phyloP scores from a whole-genome alignment of 2,113 vertebrate species.

The Pluvialis apricaria region DNA sequence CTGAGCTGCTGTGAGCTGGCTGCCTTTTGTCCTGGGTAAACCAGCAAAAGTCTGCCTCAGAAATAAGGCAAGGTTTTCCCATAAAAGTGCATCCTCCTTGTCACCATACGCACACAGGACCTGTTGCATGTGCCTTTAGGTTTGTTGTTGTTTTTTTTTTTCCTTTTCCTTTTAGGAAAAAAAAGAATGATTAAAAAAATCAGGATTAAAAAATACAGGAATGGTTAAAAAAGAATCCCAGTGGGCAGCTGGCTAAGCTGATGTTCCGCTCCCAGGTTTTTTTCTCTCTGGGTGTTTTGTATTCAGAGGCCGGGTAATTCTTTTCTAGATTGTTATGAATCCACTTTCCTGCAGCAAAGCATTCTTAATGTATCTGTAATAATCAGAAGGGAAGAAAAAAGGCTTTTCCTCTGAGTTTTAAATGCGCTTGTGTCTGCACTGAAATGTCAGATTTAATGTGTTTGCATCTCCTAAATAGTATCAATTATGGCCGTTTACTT shows the following conservation, averaged over 20 bases:
- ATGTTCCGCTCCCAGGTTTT: accelerated
- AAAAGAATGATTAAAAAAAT: background rate
- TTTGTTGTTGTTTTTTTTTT: too few relatives aligned
- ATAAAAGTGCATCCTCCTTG: background rate
- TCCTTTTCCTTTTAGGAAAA: background rate
- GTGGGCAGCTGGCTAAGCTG: background rate
- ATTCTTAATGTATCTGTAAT: background rate
- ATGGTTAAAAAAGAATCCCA: background rate
- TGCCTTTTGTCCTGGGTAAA: background rate
- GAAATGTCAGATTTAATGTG: conserved; percentile 37
- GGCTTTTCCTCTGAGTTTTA: background rate
- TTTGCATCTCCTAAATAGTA: background rate
- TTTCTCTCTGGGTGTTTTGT: background rate
- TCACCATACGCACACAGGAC: background rate
- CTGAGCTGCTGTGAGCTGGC: background rate
- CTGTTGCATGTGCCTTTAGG: background rate
- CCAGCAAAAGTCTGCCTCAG: background rate
- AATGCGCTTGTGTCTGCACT: background rate
- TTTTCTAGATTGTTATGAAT: background rate
- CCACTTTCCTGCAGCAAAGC: background rate
- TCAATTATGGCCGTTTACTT: conserved; percentile 33
- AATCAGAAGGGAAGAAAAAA: background rate
- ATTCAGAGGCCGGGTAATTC: background rate
- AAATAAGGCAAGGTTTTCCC: background rate
- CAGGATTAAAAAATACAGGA: background rate